A percentile compares a stretch with the other conserved stretches of the same genome.
These are phyloP conservation scores for Cygnus olor DNA, from an alignment of 2,797 vertebrate genomes.

Conservation along the genomic window DNA sequence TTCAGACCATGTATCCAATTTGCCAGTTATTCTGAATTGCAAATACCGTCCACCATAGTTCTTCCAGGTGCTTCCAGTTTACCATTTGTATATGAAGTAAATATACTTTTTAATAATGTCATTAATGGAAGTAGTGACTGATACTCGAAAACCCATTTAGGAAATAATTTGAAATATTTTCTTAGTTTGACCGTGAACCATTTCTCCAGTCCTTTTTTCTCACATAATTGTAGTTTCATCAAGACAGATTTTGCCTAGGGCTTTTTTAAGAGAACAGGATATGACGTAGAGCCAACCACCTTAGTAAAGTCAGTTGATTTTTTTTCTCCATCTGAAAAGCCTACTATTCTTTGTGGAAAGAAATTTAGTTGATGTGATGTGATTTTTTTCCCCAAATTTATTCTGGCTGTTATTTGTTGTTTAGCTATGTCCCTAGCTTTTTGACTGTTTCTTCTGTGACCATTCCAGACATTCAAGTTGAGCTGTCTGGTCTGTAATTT, in stretches of 20 bases:
- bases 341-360: not conserved
- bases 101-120: not conserved
- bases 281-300: not conserved
- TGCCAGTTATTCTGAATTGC: not conserved
- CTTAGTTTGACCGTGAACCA: not conserved
- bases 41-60: not conserved
- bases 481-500: constrained; percentile 41
- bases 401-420: constrained; percentile 6
- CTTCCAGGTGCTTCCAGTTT: not conserved
- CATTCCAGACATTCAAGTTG: not conserved
- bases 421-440: constrained; percentile 23
- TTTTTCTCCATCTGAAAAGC: not conserved
- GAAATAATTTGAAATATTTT: not conserved
- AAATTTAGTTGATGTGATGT: not conserved
- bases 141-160: not conserved
- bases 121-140: not conserved
- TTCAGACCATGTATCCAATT: not conserved
- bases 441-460: not conserved
- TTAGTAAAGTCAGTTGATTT: not conserved
- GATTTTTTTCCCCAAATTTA: not conserved
- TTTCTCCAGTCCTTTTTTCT: not conserved
- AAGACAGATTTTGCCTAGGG: not conserved
- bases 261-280: not conserved
- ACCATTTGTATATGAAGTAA: not conserved
- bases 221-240: not conserved